Base-by-base conservation (phyloP, 2,888 invertebrate species). In the Octonoba sinensis region DNA sequence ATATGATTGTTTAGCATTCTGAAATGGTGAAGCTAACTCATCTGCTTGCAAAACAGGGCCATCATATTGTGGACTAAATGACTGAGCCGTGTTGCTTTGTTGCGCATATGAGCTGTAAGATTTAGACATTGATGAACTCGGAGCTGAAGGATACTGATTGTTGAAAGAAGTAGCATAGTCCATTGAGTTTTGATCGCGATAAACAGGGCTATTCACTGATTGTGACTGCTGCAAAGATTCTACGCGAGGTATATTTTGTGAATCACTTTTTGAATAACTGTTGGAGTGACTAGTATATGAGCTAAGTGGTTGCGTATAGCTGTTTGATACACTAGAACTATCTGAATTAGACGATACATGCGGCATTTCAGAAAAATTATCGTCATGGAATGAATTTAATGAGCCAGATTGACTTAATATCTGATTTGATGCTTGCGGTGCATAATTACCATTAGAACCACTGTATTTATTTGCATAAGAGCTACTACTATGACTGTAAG, bases 231-330 rank as follows among this genome's bases (percentile, higher is more conserved):
- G 36, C 36, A 36, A 36, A 6, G 36, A 8, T 36, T 36, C 36
- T 4, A 11, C 36, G 6, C 36, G 8, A 11, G 36, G 36, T 11
- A 20, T 4, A 24, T 18, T 47, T 13, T 62, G 62, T 1, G 76
- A 60, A 54, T 76, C 69, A 24, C 69, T 76, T 4, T 54, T 69
- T n/a, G 76, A 54, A 11, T 57, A 65, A 44, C 46, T 57, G 13
- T 47, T 66, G 15, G 71, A 70, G 51, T 57, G 65, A 18, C 56
- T 57, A 18, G 56, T 22, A 1, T 20, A 22, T 8, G 72, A 62
- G n/a, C 56, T 67, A 1, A 24, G 24, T 18, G 60, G 62, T 15
- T 67, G 67, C 18, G 62, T 73, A 16, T 27, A 79, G 18, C 20
- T 60, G 3, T 22, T 67, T 44, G 67, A 54, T 12, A 44, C 0